These are phyloP conservation scores for Drosophila lini DNA, from an alignment of 1,140 invertebrate genomes.

Conservation along the genomic window DNA sequence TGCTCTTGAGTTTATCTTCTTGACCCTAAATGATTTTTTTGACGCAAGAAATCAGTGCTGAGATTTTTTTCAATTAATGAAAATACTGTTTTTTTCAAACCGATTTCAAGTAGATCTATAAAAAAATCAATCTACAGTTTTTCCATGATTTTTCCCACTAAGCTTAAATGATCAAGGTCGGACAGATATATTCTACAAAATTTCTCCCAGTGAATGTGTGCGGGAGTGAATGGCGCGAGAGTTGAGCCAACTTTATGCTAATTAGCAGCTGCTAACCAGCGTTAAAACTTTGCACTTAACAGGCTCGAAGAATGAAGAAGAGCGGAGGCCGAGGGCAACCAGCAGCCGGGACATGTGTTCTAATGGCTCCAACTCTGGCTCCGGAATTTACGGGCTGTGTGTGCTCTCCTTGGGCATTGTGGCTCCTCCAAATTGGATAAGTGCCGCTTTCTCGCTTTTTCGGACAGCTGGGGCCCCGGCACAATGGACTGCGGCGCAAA, in stretches of 20 bases:
- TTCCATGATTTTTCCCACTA: too few species aligned
- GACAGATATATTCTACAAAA: not conserved
- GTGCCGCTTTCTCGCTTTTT: slow-evolving; percentile 31
- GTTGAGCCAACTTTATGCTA: slow-evolving; percentile 72
- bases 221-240: slow-evolving; percentile 35
- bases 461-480: slow-evolving; percentile 35
- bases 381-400: slow-evolving; percentile 24
- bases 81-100: not conserved
- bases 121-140: not conserved
- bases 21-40: not conserved
- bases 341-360: slow-evolving; percentile 33
- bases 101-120: not conserved
- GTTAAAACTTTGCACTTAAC: slow-evolving; percentile 61
- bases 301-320: slow-evolving; percentile 17
- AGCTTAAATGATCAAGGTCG: not conserved
- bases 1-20: not conserved
- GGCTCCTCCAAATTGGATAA: slow-evolving; percentile 37
- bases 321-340: not conserved
- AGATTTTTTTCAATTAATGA: not conserved
- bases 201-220: slow-evolving; percentile 36
- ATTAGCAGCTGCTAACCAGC: slow-evolving; percentile 69
- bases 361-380: slow-evolving; percentile 30
- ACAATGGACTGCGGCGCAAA: slow-evolving; percentile 36
- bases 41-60: not conserved
- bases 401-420: slow-evolving; percentile 6